Evolutionary conservation across 2,888 invertebrate genomes (phyloP), one percentile per base, ranked within the genome.

Genomic region (Drosophila flavopinicola): DNA sequence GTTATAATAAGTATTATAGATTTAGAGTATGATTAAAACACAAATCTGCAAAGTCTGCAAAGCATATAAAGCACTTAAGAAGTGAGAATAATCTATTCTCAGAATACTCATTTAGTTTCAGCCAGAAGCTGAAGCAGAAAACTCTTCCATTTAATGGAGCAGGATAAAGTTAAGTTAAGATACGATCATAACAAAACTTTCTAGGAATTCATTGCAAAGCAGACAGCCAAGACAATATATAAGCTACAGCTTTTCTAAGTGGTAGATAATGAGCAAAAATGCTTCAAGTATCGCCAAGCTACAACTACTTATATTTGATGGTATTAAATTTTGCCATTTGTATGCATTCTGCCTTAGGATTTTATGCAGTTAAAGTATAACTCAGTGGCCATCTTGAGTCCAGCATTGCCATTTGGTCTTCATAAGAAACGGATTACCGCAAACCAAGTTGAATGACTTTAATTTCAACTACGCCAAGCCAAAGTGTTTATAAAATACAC

Each of bases 381-480:
- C 1, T 2, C 15, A 27, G 17, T 17, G 15, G 6, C 3, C 4
- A 27, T 23, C 9, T 7, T 13, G 15, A 29, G 41, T 23, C 20
- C 15, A 20, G 29, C 13, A 33, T 25, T 23, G 20, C 11, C 44
- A 44, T 15, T 48, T 56, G 24, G 0, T 39, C 24, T 25, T 49
- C 23, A 51, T 64, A 30, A 33, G 38, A 41, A 41, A n/a, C 9
- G 30, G 53, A 32, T 58, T 58, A 47, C 33, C 20, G 11, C 24
- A 39, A 23, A 33, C 6, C 53, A 20, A 51, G 35, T 33, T 52
- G 51, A 65, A 70, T 56, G 51, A 48, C 29, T 39, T 54, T 10
- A 59, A 70, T 52, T 52, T 60, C 2, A 44, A 33, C 25, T 41
- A 27, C 38, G 20, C 30, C 15, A 7, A 37, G 32, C n/a, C 6